phyloP scores from a whole-genome alignment of 1,140 invertebrate species.

The Goniozus legneri region DNA sequence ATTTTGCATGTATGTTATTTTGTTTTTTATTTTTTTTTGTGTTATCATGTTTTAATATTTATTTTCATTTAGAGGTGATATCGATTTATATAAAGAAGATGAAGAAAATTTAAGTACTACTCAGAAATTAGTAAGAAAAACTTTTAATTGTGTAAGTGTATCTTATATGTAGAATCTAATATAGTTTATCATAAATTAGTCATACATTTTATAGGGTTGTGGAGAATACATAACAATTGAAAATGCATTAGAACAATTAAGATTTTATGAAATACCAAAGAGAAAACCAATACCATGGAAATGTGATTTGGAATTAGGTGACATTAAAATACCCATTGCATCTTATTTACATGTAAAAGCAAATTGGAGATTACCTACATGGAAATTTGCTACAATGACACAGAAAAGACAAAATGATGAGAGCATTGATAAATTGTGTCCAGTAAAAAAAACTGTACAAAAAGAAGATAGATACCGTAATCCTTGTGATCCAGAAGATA shows the following conservation, averaged over 20 bases:
- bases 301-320: conserved; percentile 18
- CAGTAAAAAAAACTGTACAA: not conserved
- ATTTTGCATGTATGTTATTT: no score
- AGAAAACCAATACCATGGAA: conserved; percentile 12
- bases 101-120: conserved; percentile 8
- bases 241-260: conserved; percentile 16
- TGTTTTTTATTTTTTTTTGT: no score
- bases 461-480: conserved; percentile 20
- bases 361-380: conserved; percentile 6
- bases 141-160: not conserved
- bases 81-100: conserved; percentile 4
- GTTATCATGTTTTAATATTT: no score
- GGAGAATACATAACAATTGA: conserved; percentile 24
- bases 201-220: conserved; percentile 7
- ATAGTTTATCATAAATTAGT: conserved; percentile 1
- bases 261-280: conserved; percentile 17
- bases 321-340: conserved; percentile 18
- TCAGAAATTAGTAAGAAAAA: conserved; percentile 11
- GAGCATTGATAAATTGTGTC: no score
- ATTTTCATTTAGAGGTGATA: conserved; percentile 19
- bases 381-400: conserved; percentile 2
- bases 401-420: not conserved
- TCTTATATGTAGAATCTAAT: not conserved
- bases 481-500: conserved; percentile 12
- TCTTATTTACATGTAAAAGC: conserved; percentile 22